Conservation (phyloP, 2,888 invertebrate genomes). For the Napeogenes sylphis region DNA sequence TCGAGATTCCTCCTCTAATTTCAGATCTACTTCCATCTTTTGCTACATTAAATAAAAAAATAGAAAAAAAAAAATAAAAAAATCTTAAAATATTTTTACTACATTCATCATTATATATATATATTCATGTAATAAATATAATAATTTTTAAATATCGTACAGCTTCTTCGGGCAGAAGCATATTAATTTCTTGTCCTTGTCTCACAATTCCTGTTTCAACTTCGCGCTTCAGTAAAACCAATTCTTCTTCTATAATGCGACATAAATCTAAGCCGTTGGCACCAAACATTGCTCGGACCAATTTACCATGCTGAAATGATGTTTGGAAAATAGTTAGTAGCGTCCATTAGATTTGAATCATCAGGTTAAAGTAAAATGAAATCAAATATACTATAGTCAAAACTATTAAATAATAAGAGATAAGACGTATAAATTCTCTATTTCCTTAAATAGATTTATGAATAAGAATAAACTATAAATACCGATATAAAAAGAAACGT, state of each 20-base stretch:
- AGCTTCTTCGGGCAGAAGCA: constrained; percentile 72
- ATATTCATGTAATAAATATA: background rate
- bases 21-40: constrained; percentile 47
- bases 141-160: constrained; percentile 37
- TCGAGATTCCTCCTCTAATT: constrained; percentile 45
- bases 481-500: constrained; percentile 82
- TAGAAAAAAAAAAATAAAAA: background rate
- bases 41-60: constrained; percentile 35
- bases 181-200: constrained; percentile 45
- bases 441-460: background rate
- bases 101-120: background rate
- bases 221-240: constrained; percentile 42
- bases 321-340: background rate
- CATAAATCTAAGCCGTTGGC: constrained; percentile 66
- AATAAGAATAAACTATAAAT: constrained; percentile 22
- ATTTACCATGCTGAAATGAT: constrained; percentile 47
- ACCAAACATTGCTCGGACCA: constrained; percentile 75
- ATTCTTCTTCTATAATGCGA: constrained; percentile 59
- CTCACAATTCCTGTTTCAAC: constrained; percentile 40
- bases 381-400: too few relatives aligned
- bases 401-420: background rate
- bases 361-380: background rate
- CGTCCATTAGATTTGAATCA: background rate
- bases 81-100: background rate
- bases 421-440: background rate